These are phyloP conservation scores for Reticulitermes lucifugus DNA, from an alignment of 2,888 invertebrate genomes.

Conservation along the genomic window DNA sequence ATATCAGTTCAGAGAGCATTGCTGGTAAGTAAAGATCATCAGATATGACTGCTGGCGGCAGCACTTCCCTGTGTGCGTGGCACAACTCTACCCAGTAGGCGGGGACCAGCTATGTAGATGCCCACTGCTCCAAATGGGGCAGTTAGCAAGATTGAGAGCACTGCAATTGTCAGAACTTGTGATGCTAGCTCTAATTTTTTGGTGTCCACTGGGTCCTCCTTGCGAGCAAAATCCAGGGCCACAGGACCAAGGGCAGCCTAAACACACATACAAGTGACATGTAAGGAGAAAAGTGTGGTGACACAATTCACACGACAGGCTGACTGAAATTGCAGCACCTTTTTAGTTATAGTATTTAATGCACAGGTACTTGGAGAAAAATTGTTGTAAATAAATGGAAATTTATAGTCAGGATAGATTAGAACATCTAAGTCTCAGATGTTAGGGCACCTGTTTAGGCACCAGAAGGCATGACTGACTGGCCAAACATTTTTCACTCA, in stretches of 20 bases:
- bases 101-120: slow-evolving; percentile 58
- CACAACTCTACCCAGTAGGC: slow-evolving; percentile 54
- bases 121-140: slow-evolving; percentile 63
- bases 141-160: slow-evolving; percentile 63
- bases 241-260: slow-evolving; percentile 76
- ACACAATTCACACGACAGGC: background rate
- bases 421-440: background rate
- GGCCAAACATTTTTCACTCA: no score
- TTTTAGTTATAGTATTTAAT: background rate
- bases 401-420: background rate
- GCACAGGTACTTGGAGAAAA: no score
- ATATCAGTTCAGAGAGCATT: no score
- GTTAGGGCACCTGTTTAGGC: background rate
- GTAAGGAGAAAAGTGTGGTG: background rate
- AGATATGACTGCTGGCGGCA: no score
- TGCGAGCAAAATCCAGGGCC: slow-evolving; percentile 69
- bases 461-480: background rate
- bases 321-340: background rate
- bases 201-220: slow-evolving; percentile 56
- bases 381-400: background rate
- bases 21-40: no score
- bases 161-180: slow-evolving; percentile 61
- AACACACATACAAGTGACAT: slow-evolving; percentile 48
- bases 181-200: slow-evolving; percentile 55
- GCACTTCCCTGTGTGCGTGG: background rate